Evolutionary conservation across 1,140 invertebrate genomes (phyloP).

Genomic region (Metaphire vulgaris): DNA sequence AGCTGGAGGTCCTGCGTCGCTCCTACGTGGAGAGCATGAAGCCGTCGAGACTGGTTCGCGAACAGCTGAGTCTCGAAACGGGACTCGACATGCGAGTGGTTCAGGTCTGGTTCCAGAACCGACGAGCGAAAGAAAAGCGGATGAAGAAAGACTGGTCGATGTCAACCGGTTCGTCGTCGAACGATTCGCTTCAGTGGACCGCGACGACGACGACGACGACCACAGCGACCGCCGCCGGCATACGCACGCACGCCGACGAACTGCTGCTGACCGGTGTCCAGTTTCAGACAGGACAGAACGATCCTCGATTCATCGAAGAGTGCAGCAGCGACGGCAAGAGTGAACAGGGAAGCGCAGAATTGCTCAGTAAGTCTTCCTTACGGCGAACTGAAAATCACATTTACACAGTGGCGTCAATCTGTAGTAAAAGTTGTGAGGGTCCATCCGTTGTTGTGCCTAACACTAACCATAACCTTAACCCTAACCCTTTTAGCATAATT

Average conservation of each 20-base stretch:
- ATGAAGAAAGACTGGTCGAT: slow-evolving; percentile 58
- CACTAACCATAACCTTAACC: no score
- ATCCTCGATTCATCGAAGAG: neutral
- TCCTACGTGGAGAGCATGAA: slow-evolving; percentile 98
- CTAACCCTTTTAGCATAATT: no score
- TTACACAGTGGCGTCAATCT: no score
- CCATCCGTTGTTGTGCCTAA: no score
- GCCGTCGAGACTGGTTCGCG: slow-evolving; percentile 91
- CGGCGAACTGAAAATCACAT: no score
- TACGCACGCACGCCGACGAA: no score
- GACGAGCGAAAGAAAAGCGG: slow-evolving; percentile 58
- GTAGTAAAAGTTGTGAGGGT: no score
- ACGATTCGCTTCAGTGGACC: slow-evolving; percentile 43
- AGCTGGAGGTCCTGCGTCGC: slow-evolving; percentile 91
- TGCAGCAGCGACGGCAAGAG: neutral
- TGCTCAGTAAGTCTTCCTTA: neutral
- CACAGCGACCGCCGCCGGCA: neutral
- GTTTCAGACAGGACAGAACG: neutral
- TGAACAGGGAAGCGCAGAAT: neutral
- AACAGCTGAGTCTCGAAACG: slow-evolving; percentile 93
- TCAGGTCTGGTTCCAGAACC: slow-evolving; percentile 66
- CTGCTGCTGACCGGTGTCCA: neutral
- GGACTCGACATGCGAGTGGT: slow-evolving; percentile 98
- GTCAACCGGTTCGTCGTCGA: slow-evolving; percentile 54
- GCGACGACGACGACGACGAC: no score